Evolutionary conservation across 2,888 invertebrate species (phyloP).

Genomic region (Lasioglossum villosulum): DNA sequence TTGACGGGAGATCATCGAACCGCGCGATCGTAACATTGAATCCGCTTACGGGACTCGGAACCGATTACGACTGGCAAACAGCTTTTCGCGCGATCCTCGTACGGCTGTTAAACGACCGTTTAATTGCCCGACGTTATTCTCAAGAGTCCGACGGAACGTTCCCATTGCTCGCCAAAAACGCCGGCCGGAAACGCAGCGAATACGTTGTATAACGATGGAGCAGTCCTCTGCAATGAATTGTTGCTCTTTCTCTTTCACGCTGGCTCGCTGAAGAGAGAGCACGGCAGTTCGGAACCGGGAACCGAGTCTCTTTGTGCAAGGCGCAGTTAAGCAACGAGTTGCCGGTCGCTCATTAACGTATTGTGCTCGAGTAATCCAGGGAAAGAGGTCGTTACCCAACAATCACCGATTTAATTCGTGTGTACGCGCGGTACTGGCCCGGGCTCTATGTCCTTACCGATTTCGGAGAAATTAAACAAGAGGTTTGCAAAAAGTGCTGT

Average conservation of each 20-base stretch:
- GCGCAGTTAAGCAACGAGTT: conserved; percentile 57
- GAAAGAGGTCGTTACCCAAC: conserved; percentile 57
- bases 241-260: conserved; percentile 26
- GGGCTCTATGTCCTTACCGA: conserved; percentile 42
- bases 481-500: too few species aligned
- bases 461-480: neutral
- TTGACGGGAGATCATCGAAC: neutral
- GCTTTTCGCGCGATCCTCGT: neutral
- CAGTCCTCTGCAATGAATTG: conserved; percentile 29
- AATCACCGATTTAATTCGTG: conserved; percentile 11
- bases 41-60: neutral
- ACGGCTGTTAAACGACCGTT: neutral
- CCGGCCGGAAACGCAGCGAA: conserved; percentile 26
- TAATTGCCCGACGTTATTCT: neutral
- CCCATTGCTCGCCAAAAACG: conserved; percentile 14
- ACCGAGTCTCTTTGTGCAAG: conserved; percentile 61
- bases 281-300: conserved; percentile 6
- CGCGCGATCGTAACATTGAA: conserved; percentile 1
- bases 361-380: conserved; percentile 65
- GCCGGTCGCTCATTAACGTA: conserved; percentile 65
- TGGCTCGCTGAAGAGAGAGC: conserved; percentile 15
- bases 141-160: neutral
- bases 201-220: conserved; percentile 44
- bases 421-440: neutral
- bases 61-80: neutral